These are phyloP conservation scores for Dasyprocta punctata DNA, from an alignment of 2,113 vertebrate genomes.

Conservation along the genomic window DNA sequence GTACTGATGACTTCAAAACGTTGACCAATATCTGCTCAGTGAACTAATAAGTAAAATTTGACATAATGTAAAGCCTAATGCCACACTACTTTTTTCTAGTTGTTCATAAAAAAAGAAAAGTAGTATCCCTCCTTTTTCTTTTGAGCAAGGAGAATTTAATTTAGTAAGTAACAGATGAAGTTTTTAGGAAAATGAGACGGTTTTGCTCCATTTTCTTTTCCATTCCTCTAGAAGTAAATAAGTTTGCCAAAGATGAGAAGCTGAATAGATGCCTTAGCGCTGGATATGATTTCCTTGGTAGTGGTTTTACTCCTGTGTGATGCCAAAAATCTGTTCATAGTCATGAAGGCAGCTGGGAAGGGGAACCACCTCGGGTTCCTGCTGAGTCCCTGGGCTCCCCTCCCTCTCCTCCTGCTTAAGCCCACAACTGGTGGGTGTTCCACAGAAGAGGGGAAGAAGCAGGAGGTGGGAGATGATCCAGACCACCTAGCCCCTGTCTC, in stretches of 20 bases:
- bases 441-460: not conserved
- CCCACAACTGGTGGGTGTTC: not conserved
- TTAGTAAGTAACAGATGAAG: not conserved
- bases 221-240: not conserved
- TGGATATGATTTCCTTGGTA: not conserved
- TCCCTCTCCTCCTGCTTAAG: not conserved
- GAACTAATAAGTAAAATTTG: not conserved
- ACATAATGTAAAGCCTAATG: not conserved
- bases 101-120: not conserved
- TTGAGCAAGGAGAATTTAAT: constrained; percentile 9
- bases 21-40: not conserved
- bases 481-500: not conserved
- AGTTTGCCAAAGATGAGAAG: not conserved
- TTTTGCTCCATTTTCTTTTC: not conserved
- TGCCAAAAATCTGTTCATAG: not conserved
- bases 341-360: not conserved
- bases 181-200: not conserved
- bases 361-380: not conserved
- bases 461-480: not conserved
- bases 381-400: not conserved
- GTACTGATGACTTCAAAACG: not conserved
- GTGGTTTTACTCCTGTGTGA: not conserved
- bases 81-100: not conserved
- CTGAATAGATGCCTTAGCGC: not conserved
- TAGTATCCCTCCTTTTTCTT: not conserved